Percentiles rank a stretch among this genome's conserved stretches.
phyloP scores from a whole-genome alignment of 1,140 invertebrate species.

The Lithobius niger region DNA sequence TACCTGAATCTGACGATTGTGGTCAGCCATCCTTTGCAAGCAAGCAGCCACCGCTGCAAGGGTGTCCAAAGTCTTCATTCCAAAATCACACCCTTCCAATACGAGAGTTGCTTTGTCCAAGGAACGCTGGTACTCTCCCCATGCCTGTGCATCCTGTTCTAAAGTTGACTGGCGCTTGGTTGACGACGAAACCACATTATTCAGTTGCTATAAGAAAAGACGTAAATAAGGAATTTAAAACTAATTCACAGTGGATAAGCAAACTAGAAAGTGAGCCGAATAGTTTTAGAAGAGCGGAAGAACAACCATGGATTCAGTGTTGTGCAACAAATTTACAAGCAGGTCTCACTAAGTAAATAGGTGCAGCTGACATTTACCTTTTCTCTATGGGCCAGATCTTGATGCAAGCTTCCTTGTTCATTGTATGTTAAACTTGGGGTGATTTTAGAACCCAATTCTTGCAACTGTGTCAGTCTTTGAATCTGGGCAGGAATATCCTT shows the following conservation, averaged over 20 bases:
- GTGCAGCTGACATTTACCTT: too few relatives aligned
- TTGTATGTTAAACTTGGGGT: not conserved
- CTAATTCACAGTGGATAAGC: too few relatives aligned
- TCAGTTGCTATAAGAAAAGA: not conserved
- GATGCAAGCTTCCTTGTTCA: not conserved
- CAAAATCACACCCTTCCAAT: not conserved
- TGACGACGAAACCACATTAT: not conserved
- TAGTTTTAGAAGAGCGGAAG: too few relatives aligned
- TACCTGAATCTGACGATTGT: not conserved
- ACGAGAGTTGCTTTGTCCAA: not conserved
- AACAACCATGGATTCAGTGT: too few relatives aligned
- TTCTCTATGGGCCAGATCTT: not conserved
- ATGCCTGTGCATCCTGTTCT: not conserved
- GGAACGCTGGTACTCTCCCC: not conserved
- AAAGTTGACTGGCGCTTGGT: not conserved
- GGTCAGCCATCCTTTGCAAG: slow-evolving; percentile 41
- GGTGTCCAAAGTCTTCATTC: slow-evolving; percentile 31
- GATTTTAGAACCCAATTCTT: not conserved
- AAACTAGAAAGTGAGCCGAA: too few relatives aligned
- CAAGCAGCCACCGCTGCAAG: slow-evolving; percentile 52
- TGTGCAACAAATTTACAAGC: too few relatives aligned
- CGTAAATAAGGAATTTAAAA: too few relatives aligned
- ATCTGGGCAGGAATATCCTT: not conserved
- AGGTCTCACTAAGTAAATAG: too few relatives aligned
- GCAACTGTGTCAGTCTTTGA: not conserved